A percentile compares a stretch with the other conserved stretches of the same genome.
Conservation (phyloP, 2,113 vertebrate genomes). For the Aleadryas rufinucha region DNA sequence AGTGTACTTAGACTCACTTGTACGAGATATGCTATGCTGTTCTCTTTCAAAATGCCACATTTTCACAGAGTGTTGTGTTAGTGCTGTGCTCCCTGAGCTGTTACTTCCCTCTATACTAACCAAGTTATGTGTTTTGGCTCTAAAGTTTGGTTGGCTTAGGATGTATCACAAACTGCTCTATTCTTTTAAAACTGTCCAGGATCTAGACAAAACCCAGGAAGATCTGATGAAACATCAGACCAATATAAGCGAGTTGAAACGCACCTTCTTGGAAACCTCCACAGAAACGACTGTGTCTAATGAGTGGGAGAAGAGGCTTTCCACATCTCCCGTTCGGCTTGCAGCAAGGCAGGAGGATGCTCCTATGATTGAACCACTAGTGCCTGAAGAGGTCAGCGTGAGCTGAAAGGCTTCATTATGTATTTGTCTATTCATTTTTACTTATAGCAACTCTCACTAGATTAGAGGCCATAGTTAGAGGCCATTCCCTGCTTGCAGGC, state of each 20-base stretch:
- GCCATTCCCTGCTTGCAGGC: background rate
- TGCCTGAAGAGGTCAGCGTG: slow-evolving; percentile 87
- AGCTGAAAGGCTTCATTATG: slow-evolving; percentile 18
- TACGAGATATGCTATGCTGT: slow-evolving; percentile 49
- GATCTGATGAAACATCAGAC: slow-evolving; percentile 90
- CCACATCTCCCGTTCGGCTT: slow-evolving; percentile 83
- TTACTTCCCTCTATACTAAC: slow-evolving; percentile 63
- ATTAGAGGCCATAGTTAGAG: background rate
- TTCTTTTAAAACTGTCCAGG: slow-evolving; percentile 70
- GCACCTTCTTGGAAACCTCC: slow-evolving; percentile 89
- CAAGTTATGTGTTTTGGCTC: slow-evolving; percentile 29
- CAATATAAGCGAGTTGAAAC: slow-evolving; percentile 94
- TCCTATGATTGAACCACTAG: slow-evolving; percentile 90
- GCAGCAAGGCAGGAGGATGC: slow-evolving; percentile 80
- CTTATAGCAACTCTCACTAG: background rate
- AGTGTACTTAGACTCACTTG: slow-evolving; percentile 41
- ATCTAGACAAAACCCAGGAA: slow-evolving; percentile 81
- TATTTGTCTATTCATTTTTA: background rate
- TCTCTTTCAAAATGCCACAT: slow-evolving; percentile 67
- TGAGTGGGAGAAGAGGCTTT: slow-evolving; percentile 92
- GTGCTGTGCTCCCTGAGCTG: slow-evolving; percentile 62
- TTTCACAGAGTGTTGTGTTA: slow-evolving; percentile 75
- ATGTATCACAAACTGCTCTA: slow-evolving; percentile 20
- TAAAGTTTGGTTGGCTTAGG: background rate
- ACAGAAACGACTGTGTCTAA: slow-evolving; percentile 73